phyloP scores from a whole-genome alignment of 2,797 vertebrate genomes.

The Falco concolor region DNA sequence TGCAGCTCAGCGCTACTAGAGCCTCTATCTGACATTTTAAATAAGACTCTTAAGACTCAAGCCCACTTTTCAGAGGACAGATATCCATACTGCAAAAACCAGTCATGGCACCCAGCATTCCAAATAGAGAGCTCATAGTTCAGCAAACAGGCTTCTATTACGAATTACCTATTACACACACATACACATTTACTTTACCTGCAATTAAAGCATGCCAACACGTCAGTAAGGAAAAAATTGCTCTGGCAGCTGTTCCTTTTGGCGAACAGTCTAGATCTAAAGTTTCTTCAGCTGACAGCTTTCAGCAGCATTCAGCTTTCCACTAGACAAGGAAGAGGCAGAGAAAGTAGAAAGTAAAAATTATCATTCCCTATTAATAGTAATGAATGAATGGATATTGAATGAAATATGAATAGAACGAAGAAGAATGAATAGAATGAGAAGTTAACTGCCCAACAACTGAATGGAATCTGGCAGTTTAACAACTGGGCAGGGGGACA shows the following conservation, averaged over 20 bases:
- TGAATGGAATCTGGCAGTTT: not conserved
- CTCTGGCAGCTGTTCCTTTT: not conserved
- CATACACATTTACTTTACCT: not conserved
- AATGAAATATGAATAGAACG: too few species aligned
- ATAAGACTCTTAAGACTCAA: not conserved
- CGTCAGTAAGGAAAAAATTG: not conserved
- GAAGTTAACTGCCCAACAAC: not conserved
- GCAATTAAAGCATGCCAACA: not conserved
- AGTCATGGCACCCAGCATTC: not conserved
- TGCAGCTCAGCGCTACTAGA: not conserved
- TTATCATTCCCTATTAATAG: not conserved
- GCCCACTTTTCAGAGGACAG: not conserved
- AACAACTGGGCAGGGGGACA: not conserved
- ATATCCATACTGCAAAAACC: fast-evolving
- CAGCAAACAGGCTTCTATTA: not conserved
- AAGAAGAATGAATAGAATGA: too few species aligned
- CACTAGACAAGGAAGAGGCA: not conserved
- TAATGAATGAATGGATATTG: too few species aligned
- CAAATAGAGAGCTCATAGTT: not conserved
- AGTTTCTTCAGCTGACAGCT: not conserved
- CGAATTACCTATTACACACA: not conserved
- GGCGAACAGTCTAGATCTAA: not conserved
- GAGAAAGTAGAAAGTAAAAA: not conserved
- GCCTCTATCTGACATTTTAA: not conserved
- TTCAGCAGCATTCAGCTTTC: not conserved